Evolutionary conservation across 2,113 vertebrate species (phyloP), one percentile per base, ranked within the genome.

Genomic region (Atlantisia rogersi): DNA sequence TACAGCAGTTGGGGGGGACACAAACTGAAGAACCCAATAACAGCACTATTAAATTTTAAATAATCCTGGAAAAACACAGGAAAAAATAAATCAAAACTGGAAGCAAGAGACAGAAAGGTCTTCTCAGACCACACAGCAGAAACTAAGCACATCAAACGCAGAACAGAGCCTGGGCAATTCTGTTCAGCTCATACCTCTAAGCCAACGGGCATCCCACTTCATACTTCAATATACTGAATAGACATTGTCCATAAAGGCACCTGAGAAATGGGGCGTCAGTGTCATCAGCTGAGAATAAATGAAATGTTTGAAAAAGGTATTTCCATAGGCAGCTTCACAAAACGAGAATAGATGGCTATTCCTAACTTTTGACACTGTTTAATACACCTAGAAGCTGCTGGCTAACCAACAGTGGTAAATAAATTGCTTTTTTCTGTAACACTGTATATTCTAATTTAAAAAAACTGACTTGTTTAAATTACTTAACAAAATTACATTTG

Each of bases 401-500:
- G 18, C 7, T 64, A 92, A 68, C 15, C 50, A 73, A 56, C 6
- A 20, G 15, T 14, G 28, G 19, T 32, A 87, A 89, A 90, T 25
- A 78, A 88, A 56, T 2, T 8, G 19, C 7, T 77, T 80, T 83
- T 83, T 76, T 50, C 39, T 42, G 7, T 60, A 64, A 28, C 17
- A 19, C 6, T 65, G 5, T 10, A 68, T 17, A 14, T n/a, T 46
- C 13, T 69, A 90, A 44, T 17, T 7, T 91, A 89, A 75, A 84
- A 89, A 64, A 12, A 52, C 15, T 77, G 44, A 90, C 16, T 86
- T 18, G 73, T 14, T 86, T 81, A 59, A 80, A 59, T 59, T 78
- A 73, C 50, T 85, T 42, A 63, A 28, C 26, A 91, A 74, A 93
- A 77, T 42, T 37, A 69, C 28, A 92, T 73, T 28, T 89, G 37